Evolutionary conservation across 2,113 vertebrate genomes (phyloP).

Genomic region (Albula glossodonta): DNA sequence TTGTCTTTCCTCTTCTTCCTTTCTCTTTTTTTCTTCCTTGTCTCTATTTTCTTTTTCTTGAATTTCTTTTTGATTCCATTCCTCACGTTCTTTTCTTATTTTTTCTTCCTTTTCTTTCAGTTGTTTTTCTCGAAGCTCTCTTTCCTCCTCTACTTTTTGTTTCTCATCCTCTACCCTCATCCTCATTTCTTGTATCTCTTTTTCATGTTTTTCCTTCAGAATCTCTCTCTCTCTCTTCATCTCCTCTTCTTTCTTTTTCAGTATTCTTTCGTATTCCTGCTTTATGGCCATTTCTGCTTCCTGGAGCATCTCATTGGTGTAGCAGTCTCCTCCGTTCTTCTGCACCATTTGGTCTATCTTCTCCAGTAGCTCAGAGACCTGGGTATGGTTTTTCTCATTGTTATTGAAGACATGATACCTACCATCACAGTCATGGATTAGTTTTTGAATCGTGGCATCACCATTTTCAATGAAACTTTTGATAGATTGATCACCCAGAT

Average conservation of each 20-base stretch:
- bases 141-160: conserved; percentile 4
- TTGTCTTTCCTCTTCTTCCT: conserved; percentile 27
- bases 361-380: conserved; percentile 36
- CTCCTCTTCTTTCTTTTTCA: conserved; percentile 18
- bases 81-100: not conserved
- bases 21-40: conserved; percentile 27
- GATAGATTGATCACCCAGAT: not conserved
- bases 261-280: not conserved
- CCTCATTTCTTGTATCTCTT: not conserved
- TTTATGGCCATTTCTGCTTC: not conserved
- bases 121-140: not conserved
- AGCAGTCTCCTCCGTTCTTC: conserved; percentile 35
- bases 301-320: conserved; percentile 8
- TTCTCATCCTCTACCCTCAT: not conserved
- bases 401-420: conserved; percentile 32
- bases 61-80: conserved; percentile 30
- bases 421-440: not conserved
- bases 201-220: not conserved
- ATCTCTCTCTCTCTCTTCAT: conserved; percentile 14
- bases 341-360: conserved; percentile 34
- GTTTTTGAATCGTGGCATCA: not conserved
- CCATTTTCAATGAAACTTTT: conserved; percentile 26
- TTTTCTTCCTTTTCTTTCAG: not conserved
- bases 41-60: conserved; percentile 49
- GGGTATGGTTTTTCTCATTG: conserved; percentile 23